These are phyloP conservation scores for Octodon degus DNA, from an alignment of 2,113 vertebrate genomes.

Conservation along the genomic window DNA sequence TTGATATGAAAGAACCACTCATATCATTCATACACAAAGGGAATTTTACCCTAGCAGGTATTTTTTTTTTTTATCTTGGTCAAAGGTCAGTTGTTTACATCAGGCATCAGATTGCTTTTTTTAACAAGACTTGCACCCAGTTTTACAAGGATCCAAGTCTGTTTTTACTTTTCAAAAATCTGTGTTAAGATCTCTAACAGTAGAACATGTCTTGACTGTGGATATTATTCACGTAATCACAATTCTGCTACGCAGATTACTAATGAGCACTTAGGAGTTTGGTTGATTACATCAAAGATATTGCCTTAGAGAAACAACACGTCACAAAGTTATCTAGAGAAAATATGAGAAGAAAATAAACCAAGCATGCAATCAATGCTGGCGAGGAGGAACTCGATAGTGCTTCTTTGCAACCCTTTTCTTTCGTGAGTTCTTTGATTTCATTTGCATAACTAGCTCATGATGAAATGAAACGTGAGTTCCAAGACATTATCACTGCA, in stretches of 20 bases:
- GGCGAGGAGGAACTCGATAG: background rate
- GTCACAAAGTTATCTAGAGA: background rate
- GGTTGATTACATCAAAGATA: background rate
- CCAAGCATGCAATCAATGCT: background rate
- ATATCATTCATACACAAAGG: background rate
- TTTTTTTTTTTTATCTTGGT: background rate
- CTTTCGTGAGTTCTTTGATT: background rate
- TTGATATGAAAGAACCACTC: background rate
- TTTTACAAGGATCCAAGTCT: background rate
- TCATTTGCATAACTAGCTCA: constrained; percentile 63
- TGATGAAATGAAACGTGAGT: constrained; percentile 7
- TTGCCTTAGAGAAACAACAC: background rate
- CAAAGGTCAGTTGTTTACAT: background rate
- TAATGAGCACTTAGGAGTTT: background rate
- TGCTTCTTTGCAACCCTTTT: background rate
- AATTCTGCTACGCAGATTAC: background rate
- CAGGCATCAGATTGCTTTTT: background rate
- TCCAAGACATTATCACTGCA: constrained; percentile 35
- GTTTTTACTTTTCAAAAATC: background rate
- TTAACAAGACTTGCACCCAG: background rate
- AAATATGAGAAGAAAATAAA: background rate
- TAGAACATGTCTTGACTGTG: background rate
- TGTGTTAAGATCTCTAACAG: background rate
- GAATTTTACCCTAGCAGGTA: background rate
- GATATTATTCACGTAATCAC: background rate